Evolutionary conservation across 2,797 vertebrate species (phyloP).

Genomic region (Syngnathus acus): DNA sequence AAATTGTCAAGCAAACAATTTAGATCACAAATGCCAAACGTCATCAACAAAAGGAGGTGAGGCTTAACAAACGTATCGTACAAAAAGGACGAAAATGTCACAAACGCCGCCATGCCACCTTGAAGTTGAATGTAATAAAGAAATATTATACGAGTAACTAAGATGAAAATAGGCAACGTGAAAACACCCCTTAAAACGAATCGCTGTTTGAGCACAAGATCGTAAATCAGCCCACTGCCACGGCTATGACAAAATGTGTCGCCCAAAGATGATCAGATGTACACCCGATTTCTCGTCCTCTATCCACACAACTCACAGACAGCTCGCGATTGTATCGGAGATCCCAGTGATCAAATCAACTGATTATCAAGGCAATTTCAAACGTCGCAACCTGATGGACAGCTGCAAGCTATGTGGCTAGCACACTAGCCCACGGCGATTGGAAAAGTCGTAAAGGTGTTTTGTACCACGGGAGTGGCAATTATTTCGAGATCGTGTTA

Average conservation of each 20-base stretch:
- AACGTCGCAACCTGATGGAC: not conserved
- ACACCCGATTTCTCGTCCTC: slow-evolving; percentile 10
- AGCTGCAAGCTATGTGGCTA: slow-evolving; percentile 6
- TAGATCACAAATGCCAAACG: slow-evolving; percentile 12
- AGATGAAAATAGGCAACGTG: not conserved
- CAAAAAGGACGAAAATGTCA: not conserved
- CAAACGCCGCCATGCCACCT: not conserved
- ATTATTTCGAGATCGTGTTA: not conserved
- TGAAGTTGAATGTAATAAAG: not conserved
- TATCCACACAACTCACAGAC: slow-evolving; percentile 5
- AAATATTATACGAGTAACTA: not conserved
- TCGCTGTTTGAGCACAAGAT: slow-evolving; percentile 11
- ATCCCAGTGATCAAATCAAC: not conserved
- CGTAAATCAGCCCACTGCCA: slow-evolving; percentile 33
- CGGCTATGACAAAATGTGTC: slow-evolving; percentile 11
- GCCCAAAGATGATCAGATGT: slow-evolving; percentile 16
- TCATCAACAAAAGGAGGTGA: slow-evolving; percentile 5
- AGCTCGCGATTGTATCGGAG: not conserved
- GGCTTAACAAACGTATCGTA: not conserved
- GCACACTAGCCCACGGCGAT: not conserved
- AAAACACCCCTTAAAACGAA: not conserved
- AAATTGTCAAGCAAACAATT: not conserved
- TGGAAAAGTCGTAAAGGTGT: not conserved
- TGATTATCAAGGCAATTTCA: not conserved
- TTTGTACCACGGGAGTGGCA: not conserved